Conservation (phyloP, 2,888 invertebrate genomes). For the Parnassius orleans region DNA sequence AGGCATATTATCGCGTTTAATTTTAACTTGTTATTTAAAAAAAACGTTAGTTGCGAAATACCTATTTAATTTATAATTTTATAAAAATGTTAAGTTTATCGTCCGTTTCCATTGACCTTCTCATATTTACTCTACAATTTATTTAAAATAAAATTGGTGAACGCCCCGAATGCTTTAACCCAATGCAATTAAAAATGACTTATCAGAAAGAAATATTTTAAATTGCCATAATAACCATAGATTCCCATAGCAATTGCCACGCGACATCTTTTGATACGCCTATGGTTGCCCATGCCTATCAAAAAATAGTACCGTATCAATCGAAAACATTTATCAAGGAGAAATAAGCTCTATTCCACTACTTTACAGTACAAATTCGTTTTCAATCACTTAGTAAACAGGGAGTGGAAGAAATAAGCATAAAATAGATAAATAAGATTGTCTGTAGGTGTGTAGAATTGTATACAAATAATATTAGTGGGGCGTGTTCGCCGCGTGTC, state of each 20-base stretch:
- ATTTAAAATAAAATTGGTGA: constrained; percentile 4
- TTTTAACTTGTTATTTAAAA: no score
- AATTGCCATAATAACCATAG: constrained; percentile 41
- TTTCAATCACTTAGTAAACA: constrained; percentile 12
- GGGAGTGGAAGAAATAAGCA: constrained; percentile 49
- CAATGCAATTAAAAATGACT: constrained; percentile 18
- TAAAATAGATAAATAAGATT: constrained; percentile 69
- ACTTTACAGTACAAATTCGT: constrained; percentile 25
- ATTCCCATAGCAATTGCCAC: constrained; percentile 74
- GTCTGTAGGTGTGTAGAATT: constrained; percentile 54
- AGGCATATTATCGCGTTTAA: no score
- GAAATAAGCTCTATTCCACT: constrained; percentile 20
- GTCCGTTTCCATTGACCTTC: neutral
- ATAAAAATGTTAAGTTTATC: no score
- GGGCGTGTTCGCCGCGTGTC: constrained; percentile 69
- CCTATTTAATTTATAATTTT: no score
- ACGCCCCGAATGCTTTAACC: constrained; percentile 1
- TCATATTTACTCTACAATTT: neutral
- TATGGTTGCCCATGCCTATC: constrained; percentile 39
- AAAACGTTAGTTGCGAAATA: no score
- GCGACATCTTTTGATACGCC: constrained; percentile 63
- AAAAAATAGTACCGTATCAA: constrained; percentile 41
- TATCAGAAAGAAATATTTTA: constrained; percentile 37
- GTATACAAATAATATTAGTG: constrained; percentile 54
- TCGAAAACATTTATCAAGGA: constrained; percentile 15